Evolutionary conservation across 1,140 invertebrate genomes (phyloP), one percentile per base, ranked within the genome.

Genomic region (Chelonus insularis): DNA sequence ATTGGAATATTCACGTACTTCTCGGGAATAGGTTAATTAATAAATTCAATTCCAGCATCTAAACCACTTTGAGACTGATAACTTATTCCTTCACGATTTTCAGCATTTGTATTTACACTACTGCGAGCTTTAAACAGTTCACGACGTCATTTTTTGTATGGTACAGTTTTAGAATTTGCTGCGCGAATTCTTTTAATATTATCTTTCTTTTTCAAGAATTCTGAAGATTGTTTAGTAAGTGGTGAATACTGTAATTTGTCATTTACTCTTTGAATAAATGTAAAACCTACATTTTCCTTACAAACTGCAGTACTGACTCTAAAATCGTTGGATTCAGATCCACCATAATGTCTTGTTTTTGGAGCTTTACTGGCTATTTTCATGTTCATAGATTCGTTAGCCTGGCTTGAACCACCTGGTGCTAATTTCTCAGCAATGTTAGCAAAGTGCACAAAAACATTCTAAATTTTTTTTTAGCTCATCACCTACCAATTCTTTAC

Each of bases 1-100:
- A 2, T 34, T 3, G n/a, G 8, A 41, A 16, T 18, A 45, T n/a
- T 18, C 18, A 20, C 8, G 18, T n/a, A 18, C 2, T 18, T 4
- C 9, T 7, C 4, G 6, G 5, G 20, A 21, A 41, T 20, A 21
- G 18, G 34, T 41, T 39, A 9, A 41, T 52, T 36, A 25, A 52
- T 39, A 25, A 51, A 60, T 36, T 52, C 47, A 23, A 52, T 52
- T 18, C 47, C 29, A 29, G 39, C 8, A 41, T 60, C 48, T 12
- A 60, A 21, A 25, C 45, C 57, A 16, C 57, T 34, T 34, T 43
- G 20, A 36, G 57, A 59, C 36, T 59, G 21, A 21, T 59, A 59
- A 50, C 43, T 34, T 34, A 59, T 50, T 16, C 57, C 57, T 59
- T 59, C 57, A 43, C 36, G 29, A 20, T 34, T 23, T 39, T 39